Evolutionary conservation across 2,113 vertebrate species (phyloP).

Genomic region (Anguilla rostrata): DNA sequence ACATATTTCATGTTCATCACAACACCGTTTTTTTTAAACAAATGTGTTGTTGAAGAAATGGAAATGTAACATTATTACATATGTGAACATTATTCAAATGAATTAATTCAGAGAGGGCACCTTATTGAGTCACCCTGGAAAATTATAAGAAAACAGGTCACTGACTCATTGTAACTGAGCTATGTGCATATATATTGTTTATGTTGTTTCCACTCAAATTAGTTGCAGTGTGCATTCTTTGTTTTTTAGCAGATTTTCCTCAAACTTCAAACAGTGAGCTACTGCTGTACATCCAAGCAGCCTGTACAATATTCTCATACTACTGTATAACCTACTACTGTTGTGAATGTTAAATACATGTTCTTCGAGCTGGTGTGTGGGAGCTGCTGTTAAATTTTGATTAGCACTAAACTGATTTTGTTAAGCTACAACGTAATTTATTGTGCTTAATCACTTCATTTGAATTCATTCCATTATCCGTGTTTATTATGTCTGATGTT

Average conservation of each 20-base stretch:
- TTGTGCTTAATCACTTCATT: constrained; percentile 69
- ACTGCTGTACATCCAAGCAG: background rate
- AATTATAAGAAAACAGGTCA: constrained; percentile 7
- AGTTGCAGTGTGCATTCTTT: background rate
- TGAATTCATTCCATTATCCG: constrained; percentile 65
- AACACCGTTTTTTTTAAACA: constrained; percentile 38
- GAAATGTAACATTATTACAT: constrained; percentile 22
- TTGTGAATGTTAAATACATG: background rate
- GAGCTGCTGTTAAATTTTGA: constrained; percentile 1
- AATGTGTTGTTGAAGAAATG: constrained; percentile 39
- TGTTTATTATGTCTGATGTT: constrained; percentile 32
- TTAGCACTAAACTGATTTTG: constrained; percentile 66
- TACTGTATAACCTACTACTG: background rate
- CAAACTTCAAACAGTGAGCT: background rate
- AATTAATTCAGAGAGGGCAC: background rate
- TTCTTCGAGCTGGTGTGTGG: background rate
- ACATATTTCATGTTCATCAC: constrained; percentile 51
- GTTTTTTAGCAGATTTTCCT: background rate
- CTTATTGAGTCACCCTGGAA: background rate
- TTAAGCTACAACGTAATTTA: constrained; percentile 66
- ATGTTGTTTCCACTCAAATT: background rate
- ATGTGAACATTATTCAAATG: constrained; percentile 13
- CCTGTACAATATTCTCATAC: background rate
- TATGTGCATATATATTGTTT: background rate
- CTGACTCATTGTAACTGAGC: background rate